These are phyloP conservation scores for Drosophila pruinosa DNA, from an alignment of 1,140 invertebrate species.

Conservation along the genomic window DNA sequence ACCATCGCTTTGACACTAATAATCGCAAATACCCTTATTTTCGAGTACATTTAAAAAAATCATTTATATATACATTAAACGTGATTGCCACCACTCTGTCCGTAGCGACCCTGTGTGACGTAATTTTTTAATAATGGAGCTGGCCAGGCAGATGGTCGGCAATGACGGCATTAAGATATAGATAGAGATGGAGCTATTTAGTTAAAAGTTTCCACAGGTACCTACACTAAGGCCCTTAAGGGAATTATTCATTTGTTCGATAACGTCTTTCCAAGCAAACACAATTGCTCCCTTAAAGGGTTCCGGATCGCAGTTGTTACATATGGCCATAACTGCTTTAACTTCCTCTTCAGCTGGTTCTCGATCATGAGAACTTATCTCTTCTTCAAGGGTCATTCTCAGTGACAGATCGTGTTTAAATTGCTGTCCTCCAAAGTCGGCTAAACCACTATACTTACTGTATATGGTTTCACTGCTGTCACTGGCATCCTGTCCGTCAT, in stretches of 20 bases:
- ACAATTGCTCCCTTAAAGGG: conserved; percentile 90
- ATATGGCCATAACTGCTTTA: conserved; percentile 89
- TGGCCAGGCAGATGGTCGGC: not conserved
- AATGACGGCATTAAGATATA: no score
- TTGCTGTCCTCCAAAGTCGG: conserved; percentile 86
- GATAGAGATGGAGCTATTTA: no score
- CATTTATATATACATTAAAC: conserved; percentile 26
- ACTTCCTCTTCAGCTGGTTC: conserved; percentile 93
- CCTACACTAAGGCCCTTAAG: conserved; percentile 85
- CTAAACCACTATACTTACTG: conserved; percentile 85
- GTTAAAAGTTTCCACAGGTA: conserved; percentile 88
- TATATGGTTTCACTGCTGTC: conserved; percentile 20
- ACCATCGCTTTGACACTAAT: conserved; percentile 11
- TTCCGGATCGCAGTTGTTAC: conserved; percentile 88
- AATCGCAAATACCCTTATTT: conserved; percentile 1
- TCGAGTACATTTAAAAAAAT: conserved; percentile 14
- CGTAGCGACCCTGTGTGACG: not conserved
- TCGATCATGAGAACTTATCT: conserved; percentile 86
- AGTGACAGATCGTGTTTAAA: conserved; percentile 72
- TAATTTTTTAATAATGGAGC: no score
- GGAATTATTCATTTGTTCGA: conserved; percentile 83
- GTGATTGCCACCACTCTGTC: conserved; percentile 3
- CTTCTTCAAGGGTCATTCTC: conserved; percentile 75
- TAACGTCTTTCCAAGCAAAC: conserved; percentile 87
- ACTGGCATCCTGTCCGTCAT: conserved; percentile 83